phyloP scores from a whole-genome alignment of 37 sponge, comb jelly and placozoan genomes.

The Axinella damicornis region DNA sequence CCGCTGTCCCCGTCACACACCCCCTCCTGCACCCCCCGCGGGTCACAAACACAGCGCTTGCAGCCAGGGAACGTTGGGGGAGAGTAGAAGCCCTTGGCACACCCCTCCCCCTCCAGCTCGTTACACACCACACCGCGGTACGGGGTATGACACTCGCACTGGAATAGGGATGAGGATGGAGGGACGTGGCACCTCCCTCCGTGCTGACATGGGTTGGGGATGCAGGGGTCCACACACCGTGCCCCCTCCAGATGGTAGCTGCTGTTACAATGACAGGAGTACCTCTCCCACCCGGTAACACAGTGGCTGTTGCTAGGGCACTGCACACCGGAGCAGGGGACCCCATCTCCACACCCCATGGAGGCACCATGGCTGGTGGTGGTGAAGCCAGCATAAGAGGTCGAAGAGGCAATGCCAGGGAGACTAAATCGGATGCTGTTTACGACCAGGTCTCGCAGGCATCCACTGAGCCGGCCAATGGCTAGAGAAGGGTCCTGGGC shows the following conservation, averaged over 20 bases:
- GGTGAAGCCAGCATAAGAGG: not conserved
- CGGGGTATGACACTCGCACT: not conserved
- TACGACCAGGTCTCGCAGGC: constrained; percentile 5
- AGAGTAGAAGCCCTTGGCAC: constrained; percentile 1
- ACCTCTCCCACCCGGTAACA: constrained; percentile 11
- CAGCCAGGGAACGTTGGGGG: not conserved
- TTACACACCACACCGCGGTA: not conserved
- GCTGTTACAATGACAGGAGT: constrained; percentile 31
- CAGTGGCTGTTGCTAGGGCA: constrained; percentile 39
- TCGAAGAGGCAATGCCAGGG: not conserved
- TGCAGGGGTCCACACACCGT: constrained; percentile 31
- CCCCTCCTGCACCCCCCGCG: constrained; percentile 7
- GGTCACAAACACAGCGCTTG: constrained; percentile 52
- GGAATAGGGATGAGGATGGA: not conserved
- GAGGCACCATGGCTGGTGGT: not conserved
- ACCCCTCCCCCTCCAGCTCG: not conserved
- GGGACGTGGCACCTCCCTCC: not conserved
- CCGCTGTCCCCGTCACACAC: constrained; percentile 39
- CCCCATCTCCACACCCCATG: constrained; percentile 16
- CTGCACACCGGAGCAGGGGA: not conserved
- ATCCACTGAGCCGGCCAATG: constrained; percentile 1
- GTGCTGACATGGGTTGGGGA: constrained; percentile 29
- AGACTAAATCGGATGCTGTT: constrained; percentile 1
- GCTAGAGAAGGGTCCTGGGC: not conserved
- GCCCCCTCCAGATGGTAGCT: not conserved